Conservation (phyloP, 2,888 invertebrate species). For the Blomia tropicalis region DNA sequence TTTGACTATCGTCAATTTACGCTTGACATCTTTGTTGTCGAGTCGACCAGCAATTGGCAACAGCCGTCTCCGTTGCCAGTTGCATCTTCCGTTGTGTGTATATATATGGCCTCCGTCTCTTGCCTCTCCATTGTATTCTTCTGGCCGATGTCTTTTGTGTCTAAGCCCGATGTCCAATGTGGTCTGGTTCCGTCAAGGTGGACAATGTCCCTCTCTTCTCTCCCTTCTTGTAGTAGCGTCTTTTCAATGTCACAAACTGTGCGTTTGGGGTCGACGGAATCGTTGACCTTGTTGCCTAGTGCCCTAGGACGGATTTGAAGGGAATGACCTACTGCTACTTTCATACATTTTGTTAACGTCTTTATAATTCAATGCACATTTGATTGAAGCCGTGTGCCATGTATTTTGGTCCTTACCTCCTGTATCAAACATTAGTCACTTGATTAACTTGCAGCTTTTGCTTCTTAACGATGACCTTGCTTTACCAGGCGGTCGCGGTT, state of each 20-base stretch:
- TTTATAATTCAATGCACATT: background rate
- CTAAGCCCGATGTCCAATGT: too few species aligned
- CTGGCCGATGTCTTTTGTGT: background rate
- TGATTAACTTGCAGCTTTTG: conserved; percentile 12
- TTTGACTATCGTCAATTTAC: too few species aligned
- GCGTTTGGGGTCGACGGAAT: background rate
- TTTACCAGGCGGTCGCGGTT: background rate
- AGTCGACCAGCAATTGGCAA: too few species aligned
- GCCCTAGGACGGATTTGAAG: background rate
- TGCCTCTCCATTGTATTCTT: background rate
- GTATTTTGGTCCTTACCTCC: too few species aligned
- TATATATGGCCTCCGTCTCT: too few species aligned
- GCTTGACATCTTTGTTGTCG: conserved; percentile 7
- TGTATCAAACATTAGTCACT: background rate
- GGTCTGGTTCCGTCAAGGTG: conserved; percentile 4
- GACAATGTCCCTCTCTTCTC: conserved; percentile 8
- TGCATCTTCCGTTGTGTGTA: conserved; percentile 10
- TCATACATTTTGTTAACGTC: background rate
- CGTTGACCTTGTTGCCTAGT: conserved; percentile 12
- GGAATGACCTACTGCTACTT: conserved; percentile 10
- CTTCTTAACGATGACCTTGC: conserved; percentile 8
- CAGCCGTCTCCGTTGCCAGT: background rate
- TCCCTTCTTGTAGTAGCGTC: background rate
- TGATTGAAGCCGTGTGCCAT: too few species aligned
- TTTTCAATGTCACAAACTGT: conserved; percentile 3